Conservation (phyloP, 2,797 vertebrate species). For the Centroberyx gerrardi region DNA sequence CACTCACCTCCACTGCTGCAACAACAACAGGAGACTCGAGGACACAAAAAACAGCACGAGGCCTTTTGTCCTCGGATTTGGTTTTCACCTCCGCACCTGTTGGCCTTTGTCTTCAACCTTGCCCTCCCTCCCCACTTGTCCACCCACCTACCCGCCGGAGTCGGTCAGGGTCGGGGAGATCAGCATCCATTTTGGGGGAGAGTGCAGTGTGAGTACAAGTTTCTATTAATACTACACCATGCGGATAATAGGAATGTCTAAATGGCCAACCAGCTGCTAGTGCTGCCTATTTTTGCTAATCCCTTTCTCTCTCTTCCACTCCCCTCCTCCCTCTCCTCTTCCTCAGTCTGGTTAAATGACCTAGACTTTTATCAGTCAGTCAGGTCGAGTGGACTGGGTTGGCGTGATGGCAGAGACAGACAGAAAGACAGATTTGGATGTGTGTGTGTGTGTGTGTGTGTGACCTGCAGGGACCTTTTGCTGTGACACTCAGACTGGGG, state of each 20-base stretch:
- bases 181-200: conserved; percentile 63
- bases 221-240: conserved; percentile 71
- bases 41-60: conserved; percentile 16
- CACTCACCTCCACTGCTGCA: not conserved
- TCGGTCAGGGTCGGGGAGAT: conserved; percentile 44
- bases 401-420: not conserved
- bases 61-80: conserved; percentile 38
- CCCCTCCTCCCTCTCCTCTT: conserved; percentile 42
- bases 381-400: conserved; percentile 12
- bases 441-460: conserved; percentile 41
- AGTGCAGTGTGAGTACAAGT: conserved; percentile 47
- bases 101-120: conserved; percentile 54
- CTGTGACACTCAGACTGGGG: conserved; percentile 70
- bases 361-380: conserved; percentile 46
- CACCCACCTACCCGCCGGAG: conserved; percentile 24
- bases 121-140: conserved; percentile 13
- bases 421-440: conserved; percentile 5
- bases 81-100: conserved; percentile 61
- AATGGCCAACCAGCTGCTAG: conserved; percentile 73
- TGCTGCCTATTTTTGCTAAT: conserved; percentile 71
- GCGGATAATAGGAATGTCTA: conserved; percentile 69
- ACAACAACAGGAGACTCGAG: not conserved
- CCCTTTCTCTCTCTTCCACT: conserved; percentile 55
- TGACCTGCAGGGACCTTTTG: conserved; percentile 72
- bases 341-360: conserved; percentile 59